phyloP scores from a whole-genome alignment of 2,113 vertebrate genomes.

The Spheniscus mendiculus region DNA sequence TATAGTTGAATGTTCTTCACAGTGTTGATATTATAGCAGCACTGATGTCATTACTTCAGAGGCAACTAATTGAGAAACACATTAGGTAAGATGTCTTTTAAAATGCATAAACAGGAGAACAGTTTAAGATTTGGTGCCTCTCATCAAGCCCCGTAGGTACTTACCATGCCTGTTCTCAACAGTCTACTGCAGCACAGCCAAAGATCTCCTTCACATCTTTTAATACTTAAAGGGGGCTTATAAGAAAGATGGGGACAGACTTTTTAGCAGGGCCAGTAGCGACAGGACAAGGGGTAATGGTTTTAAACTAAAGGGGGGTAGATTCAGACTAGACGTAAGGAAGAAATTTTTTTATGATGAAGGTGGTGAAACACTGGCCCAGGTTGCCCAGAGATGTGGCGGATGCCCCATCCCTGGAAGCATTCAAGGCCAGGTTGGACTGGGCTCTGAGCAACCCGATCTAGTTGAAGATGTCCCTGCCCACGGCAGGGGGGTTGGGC shows the following conservation, averaged over 20 bases:
- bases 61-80: background rate
- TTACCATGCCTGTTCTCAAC: background rate
- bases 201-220: background rate
- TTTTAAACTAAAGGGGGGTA: background rate
- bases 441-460: background rate
- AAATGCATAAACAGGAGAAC: background rate
- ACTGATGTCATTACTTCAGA: background rate
- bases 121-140: background rate
- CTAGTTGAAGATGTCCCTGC: no score
- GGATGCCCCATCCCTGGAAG: no score
- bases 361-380: fast-evolving
- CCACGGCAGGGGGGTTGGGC: fast-evolving
- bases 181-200: background rate
- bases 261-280: background rate
- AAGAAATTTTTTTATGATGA: background rate
- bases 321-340: background rate
- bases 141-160: background rate
- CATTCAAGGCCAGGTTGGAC: background rate
- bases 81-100: background rate
- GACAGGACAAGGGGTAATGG: background rate
- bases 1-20: background rate
- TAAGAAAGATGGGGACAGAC: background rate
- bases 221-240: background rate
- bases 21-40: background rate
- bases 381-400: no score